Evolutionary conservation across 2,888 invertebrate genomes (phyloP).

Genomic region (Altica lythri): DNA sequence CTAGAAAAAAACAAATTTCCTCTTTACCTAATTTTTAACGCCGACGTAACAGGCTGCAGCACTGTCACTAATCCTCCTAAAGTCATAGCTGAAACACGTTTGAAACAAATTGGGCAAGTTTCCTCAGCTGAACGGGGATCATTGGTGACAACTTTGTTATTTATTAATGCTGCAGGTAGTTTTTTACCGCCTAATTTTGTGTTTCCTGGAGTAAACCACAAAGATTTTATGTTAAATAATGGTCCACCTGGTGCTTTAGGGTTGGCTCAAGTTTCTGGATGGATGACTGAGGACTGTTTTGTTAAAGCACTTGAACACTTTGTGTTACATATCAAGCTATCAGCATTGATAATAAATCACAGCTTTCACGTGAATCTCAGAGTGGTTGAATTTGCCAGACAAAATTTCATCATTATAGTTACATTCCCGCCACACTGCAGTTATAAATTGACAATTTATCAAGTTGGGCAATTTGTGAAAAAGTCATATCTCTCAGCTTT

Average conservation of each 20-base stretch:
- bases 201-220: constrained; percentile 5
- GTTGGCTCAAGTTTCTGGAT: too few relatives aligned
- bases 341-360: not conserved
- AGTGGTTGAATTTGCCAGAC: not conserved
- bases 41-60: too few relatives aligned
- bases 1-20: too few relatives aligned
- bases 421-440: constrained; percentile 13
- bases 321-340: not conserved
- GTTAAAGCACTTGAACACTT: constrained; percentile 6
- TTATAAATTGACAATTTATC: constrained; percentile 26
- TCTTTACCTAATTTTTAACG: too few relatives aligned
- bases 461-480: constrained; percentile 23
- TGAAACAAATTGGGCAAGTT: too few relatives aligned
- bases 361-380: not conserved
- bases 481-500: constrained; percentile 28
- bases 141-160: constrained; percentile 5
- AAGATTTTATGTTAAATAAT: constrained; percentile 8
- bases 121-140: not conserved
- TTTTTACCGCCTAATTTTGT: constrained; percentile 5
- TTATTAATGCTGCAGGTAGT: constrained; percentile 8
- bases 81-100: too few relatives aligned
- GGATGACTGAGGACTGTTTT: constrained; percentile 4
- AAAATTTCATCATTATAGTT: not conserved
- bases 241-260: not conserved
- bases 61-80: too few relatives aligned